Conservation (phyloP, 2,888 invertebrate genomes). For the Troides oblongomaculatus region DNA sequence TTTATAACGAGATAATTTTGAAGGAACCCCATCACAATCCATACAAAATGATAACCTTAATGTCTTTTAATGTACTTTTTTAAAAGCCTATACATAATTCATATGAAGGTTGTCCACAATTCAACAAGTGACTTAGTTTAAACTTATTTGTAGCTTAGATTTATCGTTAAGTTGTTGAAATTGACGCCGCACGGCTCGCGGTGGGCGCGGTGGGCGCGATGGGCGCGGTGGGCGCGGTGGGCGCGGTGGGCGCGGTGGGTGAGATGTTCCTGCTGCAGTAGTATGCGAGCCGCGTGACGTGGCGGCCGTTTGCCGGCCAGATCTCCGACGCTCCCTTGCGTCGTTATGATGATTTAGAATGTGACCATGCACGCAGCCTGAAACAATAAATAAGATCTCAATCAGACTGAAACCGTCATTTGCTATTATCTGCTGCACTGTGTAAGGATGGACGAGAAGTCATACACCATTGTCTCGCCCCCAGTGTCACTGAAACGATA, state of each 20-base stretch:
- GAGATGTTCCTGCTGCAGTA: neutral
- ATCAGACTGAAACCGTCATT: slow-evolving; percentile 70
- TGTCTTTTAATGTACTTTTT: too few relatives aligned
- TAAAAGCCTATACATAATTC: too few relatives aligned
- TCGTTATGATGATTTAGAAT: slow-evolving; percentile 44
- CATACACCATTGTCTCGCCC: slow-evolving; percentile 17
- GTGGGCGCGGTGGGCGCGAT: too few relatives aligned
- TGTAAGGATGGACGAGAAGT: slow-evolving; percentile 12
- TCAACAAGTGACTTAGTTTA: too few relatives aligned
- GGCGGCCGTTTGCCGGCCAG: slow-evolving; percentile 10
- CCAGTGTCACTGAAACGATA: neutral
- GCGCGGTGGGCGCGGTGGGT: neutral
- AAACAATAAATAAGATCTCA: slow-evolving; percentile 77
- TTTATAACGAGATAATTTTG: too few relatives aligned
- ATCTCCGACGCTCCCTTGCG: slow-evolving; percentile 34
- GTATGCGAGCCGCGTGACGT: slow-evolving; percentile 3
- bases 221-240: too few relatives aligned
- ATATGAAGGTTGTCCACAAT: too few relatives aligned
- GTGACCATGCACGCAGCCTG: slow-evolving; percentile 55
- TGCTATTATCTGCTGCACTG: slow-evolving; percentile 48
- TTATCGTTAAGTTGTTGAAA: slow-evolving; percentile 1
- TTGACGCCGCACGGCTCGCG: neutral
- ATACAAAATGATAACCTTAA: too few relatives aligned
- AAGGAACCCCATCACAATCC: too few relatives aligned
- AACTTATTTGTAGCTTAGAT: neutral